Base-by-base conservation (phyloP, 2,888 invertebrate genomes). In the Uropetala carovei region DNA sequence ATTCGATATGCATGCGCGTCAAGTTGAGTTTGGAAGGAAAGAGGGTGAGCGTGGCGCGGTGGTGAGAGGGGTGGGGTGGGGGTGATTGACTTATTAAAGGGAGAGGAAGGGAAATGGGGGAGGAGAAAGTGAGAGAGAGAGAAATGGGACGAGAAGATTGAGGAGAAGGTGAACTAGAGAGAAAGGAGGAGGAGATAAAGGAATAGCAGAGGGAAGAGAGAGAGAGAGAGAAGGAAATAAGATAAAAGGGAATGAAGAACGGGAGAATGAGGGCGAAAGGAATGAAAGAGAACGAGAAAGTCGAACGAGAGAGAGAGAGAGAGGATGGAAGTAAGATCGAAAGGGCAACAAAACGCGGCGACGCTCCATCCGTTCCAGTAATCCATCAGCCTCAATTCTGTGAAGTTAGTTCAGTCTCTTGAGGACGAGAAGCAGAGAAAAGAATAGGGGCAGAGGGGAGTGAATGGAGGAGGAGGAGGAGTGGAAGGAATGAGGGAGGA, bases 351-450 rank as follows among this genome's bases (percentile, higher is more conserved):
- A 43, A 60, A 14, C 83, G 83, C 57, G 57, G 56, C 57, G 83
- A 57, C 8, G 14, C 83, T 43, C 43, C 43, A 43, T 43, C n/a
- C 18, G 30, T 83, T n/a, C 57, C 56, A 83, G 83, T 57, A 56
- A 83, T 83, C 56, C 57, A 83, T 83, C 83, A 83, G 83, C 83
- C 57, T 83, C 83, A 83, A 83, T 83, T 83, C 83, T 57, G 57
- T 57, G 83, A 43, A 83, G 16, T 14, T 10, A 43, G 43, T 18
- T 82, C 30, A 43, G 30, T 16, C 82, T 7, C 83, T 83, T 83
- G 57, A 43, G 56, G 18, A 18, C 56, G 57, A 57, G n/a, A 57
- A 82, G 30, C 8, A 18, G 8, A 18, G 43, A 43, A 30, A 56
- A 14, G 82, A 18, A n/a, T n/a, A n/a, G n/a, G n/a, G n/a, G n/a